Percentiles rank a stretch among this genome's conserved stretches.
Evolutionary conservation across 2,113 vertebrate species (phyloP).

Genomic region (Peucedramus taeniatus): DNA sequence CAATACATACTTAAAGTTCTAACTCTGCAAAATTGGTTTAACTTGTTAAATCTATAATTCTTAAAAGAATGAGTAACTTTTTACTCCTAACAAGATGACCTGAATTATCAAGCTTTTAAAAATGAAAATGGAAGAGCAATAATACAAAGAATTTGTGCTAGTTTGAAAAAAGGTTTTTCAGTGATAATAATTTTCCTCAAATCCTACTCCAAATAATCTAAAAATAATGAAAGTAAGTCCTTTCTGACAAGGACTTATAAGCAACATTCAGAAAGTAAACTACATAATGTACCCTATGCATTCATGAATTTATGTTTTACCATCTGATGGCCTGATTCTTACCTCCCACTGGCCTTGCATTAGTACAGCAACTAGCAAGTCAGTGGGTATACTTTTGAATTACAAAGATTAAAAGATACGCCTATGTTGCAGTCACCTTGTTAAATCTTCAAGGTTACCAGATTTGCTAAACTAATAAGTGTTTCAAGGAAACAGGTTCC

Average conservation of each 20-base stretch:
- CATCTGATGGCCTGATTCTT: background rate
- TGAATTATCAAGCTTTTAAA: background rate
- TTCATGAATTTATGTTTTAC: background rate
- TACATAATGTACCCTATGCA: background rate
- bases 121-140: background rate
- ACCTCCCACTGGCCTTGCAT: background rate
- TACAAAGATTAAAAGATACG: background rate
- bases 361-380: background rate
- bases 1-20: no score
- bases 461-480: background rate
- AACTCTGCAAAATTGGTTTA: no score
- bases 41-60: no score
- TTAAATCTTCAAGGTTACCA: background rate
- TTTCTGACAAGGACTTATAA: background rate
- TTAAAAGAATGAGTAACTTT: no score
- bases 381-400: background rate
- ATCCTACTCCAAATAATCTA: background rate
- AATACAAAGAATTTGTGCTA: background rate
- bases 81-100: no score
- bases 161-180: background rate
- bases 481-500: background rate
- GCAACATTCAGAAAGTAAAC: background rate
- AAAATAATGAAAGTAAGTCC: background rate
- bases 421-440: background rate
- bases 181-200: background rate